Conservation (phyloP, 1,140 invertebrate species). For the Pachyrhynchus sulphureomaculatus region DNA sequence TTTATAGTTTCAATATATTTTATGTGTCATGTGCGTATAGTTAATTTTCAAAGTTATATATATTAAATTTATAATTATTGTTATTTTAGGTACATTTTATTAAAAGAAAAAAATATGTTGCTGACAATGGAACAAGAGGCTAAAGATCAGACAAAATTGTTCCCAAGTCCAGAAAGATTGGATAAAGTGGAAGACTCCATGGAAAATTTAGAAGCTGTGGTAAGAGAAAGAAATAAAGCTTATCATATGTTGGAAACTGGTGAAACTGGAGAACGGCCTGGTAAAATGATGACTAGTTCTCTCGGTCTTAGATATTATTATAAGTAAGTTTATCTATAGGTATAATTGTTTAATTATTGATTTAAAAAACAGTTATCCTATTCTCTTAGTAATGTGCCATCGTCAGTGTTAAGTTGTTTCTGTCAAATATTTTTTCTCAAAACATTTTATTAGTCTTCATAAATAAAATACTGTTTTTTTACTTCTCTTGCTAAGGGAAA, state of each 20-base stretch:
- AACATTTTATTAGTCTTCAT: too few relatives aligned
- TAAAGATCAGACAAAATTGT: conserved; percentile 66
- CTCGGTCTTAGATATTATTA: conserved; percentile 62
- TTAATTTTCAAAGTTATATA: too few relatives aligned
- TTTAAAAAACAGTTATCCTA: neutral
- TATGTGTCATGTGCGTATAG: too few relatives aligned
- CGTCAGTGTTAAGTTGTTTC: too few relatives aligned
- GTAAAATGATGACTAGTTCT: conserved; percentile 57
- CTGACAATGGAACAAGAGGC: conserved; percentile 92
- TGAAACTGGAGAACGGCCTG: conserved; percentile 73
- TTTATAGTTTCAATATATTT: too few relatives aligned
- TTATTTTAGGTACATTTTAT: conserved; percentile 74
- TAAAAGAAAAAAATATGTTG: conserved; percentile 97
- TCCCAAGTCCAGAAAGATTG: conserved; percentile 93
- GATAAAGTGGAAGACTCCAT: conserved; percentile 96
- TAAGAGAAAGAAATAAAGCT: conserved; percentile 90
- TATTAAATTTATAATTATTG: too few relatives aligned
- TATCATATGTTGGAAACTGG: conserved; percentile 91
- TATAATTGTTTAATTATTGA: neutral
- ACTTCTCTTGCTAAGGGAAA: too few relatives aligned
- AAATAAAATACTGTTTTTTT: too few relatives aligned
- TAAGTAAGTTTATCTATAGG: conserved; percentile 31
- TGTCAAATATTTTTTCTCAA: too few relatives aligned
- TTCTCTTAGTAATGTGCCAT: too few relatives aligned
- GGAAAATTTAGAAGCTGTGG: conserved; percentile 89